Evolutionary conservation across 2,888 invertebrate genomes (phyloP), one percentile per base, ranked within the genome.

Genomic region (Drosophila gaucha): DNA sequence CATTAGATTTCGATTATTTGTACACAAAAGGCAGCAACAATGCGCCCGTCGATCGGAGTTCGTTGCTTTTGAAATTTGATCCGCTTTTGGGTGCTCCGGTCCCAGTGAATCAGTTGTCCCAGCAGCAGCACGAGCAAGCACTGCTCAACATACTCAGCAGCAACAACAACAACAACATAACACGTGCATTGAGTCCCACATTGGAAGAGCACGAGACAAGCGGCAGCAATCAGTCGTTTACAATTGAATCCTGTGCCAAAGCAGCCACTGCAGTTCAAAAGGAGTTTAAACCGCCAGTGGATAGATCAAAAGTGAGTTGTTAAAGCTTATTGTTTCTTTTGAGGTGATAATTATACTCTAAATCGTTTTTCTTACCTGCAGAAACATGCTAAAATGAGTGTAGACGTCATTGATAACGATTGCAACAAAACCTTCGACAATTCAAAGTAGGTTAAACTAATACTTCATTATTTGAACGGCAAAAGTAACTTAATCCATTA

Each of bases 371-470:
- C 3, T 31, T 20, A 5, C 9, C n/a, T 51, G 5, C 60, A 91
- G 91, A 88, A 90, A 88, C 84, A 91, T 91, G 91, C 84, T 86
- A 92, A 90, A 87, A 92, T 92, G 92, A 92, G 91, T 90, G 91
- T 91, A 80, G 92, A 91, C 89, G 90, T 92, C 69, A 90, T 91
- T 75, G 91, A 90, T 78, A 91, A 91, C 89, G 91, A 91, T 82
- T 88, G 89, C 57, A 91, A 89, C 58, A 91, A 91, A 86, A 83
- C 91, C 69, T 89, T 90, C 76, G 91, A 91, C 63, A 89, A 91
- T 78, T 89, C 89, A 74, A 90, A 89, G 91, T 91, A 75, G 84
- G 89, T 80, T 3, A 9, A 30, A 0, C 14, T 12, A 12, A 3
- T 6, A 1, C n/a, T 20, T 8, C n/a, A 20, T 10, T 9, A 6